Evolutionary conservation across 2,888 invertebrate species (phyloP).

Genomic region (Desoria tigrina): DNA sequence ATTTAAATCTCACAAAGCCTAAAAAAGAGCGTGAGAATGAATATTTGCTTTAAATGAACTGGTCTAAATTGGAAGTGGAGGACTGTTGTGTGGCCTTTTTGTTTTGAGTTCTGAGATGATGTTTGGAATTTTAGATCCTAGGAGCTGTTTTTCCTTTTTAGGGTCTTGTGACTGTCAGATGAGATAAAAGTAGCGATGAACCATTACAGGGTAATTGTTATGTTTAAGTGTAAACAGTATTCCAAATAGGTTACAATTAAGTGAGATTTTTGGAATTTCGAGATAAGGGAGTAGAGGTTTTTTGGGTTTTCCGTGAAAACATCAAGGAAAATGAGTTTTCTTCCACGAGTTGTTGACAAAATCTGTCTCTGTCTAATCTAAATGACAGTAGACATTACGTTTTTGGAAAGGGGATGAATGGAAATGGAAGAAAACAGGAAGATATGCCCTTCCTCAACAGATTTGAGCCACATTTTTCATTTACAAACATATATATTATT

Average conservation of each 20-base stretch:
- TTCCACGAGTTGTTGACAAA: constrained; percentile 26
- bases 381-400: constrained; percentile 38
- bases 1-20: too few relatives aligned
- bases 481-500: too few relatives aligned
- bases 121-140: too few relatives aligned
- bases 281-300: constrained; percentile 12
- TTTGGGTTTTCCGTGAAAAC: not conserved
- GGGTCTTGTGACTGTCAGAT: too few relatives aligned
- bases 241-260: not conserved
- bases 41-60: too few relatives aligned
- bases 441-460: constrained; percentile 23
- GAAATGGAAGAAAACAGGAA: constrained; percentile 18
- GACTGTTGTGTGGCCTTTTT: too few relatives aligned
- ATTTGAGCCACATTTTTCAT: constrained; percentile 9
- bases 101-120: too few relatives aligned
- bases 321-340: not conserved
- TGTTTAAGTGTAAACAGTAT: constrained; percentile 1
- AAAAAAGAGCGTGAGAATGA: too few relatives aligned
- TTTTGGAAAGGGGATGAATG: constrained; percentile 14
- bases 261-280: constrained; percentile 3
- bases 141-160: too few relatives aligned
- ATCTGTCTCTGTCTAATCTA: constrained; percentile 46
- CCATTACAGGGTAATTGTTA: not conserved
- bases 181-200: too few relatives aligned
- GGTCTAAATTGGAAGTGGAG: too few relatives aligned